phyloP scores from a whole-genome alignment of 2,797 vertebrate genomes.

The Zenarchopterus dispar region DNA sequence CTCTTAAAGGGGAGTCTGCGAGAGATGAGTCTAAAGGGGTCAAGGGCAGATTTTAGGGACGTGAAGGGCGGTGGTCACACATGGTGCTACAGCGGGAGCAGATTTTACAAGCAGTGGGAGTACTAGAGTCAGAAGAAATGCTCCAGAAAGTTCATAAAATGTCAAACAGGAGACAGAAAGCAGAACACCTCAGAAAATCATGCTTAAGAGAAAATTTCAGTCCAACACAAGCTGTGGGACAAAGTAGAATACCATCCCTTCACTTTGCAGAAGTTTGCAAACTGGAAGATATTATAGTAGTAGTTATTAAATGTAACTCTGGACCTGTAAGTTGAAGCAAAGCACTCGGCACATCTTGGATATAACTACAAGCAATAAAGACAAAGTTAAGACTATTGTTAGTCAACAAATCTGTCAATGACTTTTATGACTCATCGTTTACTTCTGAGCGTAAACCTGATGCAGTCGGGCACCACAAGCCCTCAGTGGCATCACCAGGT shows the following conservation, averaged over 20 bases:
- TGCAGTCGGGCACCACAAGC: no score
- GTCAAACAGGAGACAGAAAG: not conserved
- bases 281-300: no score
- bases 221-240: no score
- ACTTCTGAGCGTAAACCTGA: no score
- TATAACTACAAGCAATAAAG: no score
- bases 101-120: slow-evolving; percentile 9
- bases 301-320: no score
- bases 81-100: slow-evolving; percentile 4
- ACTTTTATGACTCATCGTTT: no score
- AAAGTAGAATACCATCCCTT: not conserved
- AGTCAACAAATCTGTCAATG: no score
- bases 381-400: no score
- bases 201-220: not conserved
- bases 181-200: not conserved
- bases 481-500: no score
- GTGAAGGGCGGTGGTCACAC: slow-evolving; percentile 15
- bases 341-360: no score
- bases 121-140: not conserved
- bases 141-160: slow-evolving; percentile 16
- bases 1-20: slow-evolving; percentile 41
- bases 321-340: no score
- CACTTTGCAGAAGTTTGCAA: not conserved
- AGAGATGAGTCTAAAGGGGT: slow-evolving; percentile 37
- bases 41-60: slow-evolving; percentile 41